Base-by-base conservation (phyloP, 1,140 invertebrate genomes). In the Zaprionus lachaisei region DNA sequence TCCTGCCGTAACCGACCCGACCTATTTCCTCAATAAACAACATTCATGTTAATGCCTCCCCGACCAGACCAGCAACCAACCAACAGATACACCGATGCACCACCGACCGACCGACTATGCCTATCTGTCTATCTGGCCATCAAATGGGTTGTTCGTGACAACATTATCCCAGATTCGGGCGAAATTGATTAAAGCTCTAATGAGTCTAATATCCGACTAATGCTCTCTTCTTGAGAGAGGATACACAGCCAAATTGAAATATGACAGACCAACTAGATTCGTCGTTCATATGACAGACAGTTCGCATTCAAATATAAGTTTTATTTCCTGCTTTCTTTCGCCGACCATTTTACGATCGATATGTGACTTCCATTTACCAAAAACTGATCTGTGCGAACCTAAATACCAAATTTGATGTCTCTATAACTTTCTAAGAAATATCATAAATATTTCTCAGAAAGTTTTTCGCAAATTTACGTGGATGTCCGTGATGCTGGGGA, bases 91-190 rank as follows among this genome's bases (percentile, higher is more conserved):
- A 17, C 6, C 41, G n/a, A 15, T n/a, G 15, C 15, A 17, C n/a
- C 41, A 9, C n/a, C 41, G 2, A 24, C 20, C 7, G 47, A 11
- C 20, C 11, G 5, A 51, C 20, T 51, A 7, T 24, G 47, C 22
- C 11, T 22, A 51, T 51, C 47, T 51, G 47, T 34, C 31, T 34
- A 34, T 34, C n/a, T 72, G 61, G n/a, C 62, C 37, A 54, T 72
- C 54, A 58, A 79, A 79, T 72, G 73, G 41, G 73, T 60, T 76
- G 71, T 72, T 79, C 77, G 77, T 79, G 73, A 79, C 63, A 68
- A 54, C 69, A 79, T 77, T 79, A 79, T 79, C 77, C 77, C 55
- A 79, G 68, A 71, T 79, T 66, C 57, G 49, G n/a, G 47, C 47
- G 20, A 51, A 51, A 51, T 51, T 51, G 47, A 51, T 51, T 51